Evolutionary conservation across 2,888 invertebrate genomes (phyloP), one percentile per base, ranked within the genome.

Genomic region (Linnaemya vulpina): DNA sequence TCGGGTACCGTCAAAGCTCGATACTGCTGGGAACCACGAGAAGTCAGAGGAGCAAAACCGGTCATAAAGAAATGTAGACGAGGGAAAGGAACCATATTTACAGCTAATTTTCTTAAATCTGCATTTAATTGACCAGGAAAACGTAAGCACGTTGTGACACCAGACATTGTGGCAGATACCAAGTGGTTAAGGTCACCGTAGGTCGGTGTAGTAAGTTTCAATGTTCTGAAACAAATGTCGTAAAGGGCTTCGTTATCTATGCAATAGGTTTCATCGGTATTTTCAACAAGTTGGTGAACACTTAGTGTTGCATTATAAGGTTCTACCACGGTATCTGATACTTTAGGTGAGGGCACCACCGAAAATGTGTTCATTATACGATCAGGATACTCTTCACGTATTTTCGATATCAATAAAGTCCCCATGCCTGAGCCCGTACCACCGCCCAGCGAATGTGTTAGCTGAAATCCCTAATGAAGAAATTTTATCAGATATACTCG

Each of bases 61-160:
- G 98, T 97, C 96, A 98, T 98, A 93, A 98, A 98, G 94, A 98
- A 98, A 93, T 98, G 98, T 63, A 98, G 94, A 91, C 98, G 96
- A 3, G 98, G 98, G 95, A 98, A 98, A 73, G 98, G 98, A 40
- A 98, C 98, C 98, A 98, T 98, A 94, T 98, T 98, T 78, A 98
- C 97, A 58, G 97, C 97, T 89, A 97, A 93, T 93, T 98, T 97
- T 88, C 98, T 94, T 87, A 98, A 94, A 93, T 98, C 98, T 55
- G 98, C 97, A 93, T 98, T 98, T 88, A 98, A 93, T 93, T 98
- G 98, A 87, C 98, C 98, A 11, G 98, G 98, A 94, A 98, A 98
- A 87, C 96, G 93, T 73, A 96, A 94, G 92, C 98, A 92, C 82
- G 98, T 98, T 70, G 97, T 97, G 9, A 97, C 97, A 74, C 96